Evolutionary conservation across 2,888 invertebrate species (phyloP), one percentile per base, ranked within the genome.

Genomic region (Norana najaformis): DNA sequence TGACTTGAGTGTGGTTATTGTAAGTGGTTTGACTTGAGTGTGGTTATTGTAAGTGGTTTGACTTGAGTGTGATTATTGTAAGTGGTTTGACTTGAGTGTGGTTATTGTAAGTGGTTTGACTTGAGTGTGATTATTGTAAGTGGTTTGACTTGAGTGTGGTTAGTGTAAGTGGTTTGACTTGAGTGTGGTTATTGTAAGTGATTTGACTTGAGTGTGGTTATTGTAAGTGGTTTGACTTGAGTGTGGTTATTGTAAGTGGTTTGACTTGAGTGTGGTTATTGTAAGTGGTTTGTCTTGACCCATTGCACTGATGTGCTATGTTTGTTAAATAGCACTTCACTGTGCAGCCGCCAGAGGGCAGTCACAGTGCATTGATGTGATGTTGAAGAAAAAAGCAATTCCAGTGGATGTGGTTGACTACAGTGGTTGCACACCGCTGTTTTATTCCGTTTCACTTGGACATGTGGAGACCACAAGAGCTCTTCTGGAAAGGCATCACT

Each of bases 331-430:
- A 95, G 98, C 98, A 0, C 95, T 99, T 38, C 99, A 99, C 94
- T 99, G 99, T 95, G 98, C 99, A 0, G 98, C 99, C 0, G 98
- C 98, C 3, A 96, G 99, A 90, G 99, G 99, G 0, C 98, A 99
- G 94, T 97, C 97, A 0, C 97, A 98, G 93, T 98, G 98, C 93
- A 96, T 98, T 89, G 98, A 98, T 93, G 97, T 97, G 0, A 95
- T 99, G 90, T 96, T 98, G 0, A 97, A 97, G 23, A 92, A 94
- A 83, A 97, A 97, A 0, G 97, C 98, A 3, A 96, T 85, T 85
- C 20, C 97, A 37, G 97, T 98, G 0, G 98, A 99, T 95, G 96
- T 97, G 30, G 96, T 97, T 37, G 99, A 99, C 95, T 97, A 97
- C 89, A 98, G 98, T 94, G 98, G 98, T 1, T 99, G 98, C 94